A percentile compares a stretch with the other conserved stretches of the same genome.
phyloP scores from a whole-genome alignment of 2,888 invertebrate genomes.

The Diloba caeruleocephala region DNA sequence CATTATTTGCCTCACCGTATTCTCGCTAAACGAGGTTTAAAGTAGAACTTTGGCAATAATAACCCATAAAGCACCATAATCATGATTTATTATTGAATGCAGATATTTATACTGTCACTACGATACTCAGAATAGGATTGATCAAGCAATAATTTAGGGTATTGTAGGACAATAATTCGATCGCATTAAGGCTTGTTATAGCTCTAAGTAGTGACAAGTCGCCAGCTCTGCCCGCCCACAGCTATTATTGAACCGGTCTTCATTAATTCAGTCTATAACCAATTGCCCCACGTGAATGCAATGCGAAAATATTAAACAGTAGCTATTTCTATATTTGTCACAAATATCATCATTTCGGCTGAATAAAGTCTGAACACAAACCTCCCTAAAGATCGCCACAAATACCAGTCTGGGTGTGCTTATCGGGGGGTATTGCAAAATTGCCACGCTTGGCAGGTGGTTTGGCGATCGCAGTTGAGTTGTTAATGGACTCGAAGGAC shows the following conservation, averaged over 20 bases:
- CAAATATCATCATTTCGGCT: too few relatives aligned
- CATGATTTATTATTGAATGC: slow-evolving; percentile 36
- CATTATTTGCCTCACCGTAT: background rate
- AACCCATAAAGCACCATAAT: slow-evolving; percentile 36
- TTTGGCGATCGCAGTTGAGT: too few relatives aligned
- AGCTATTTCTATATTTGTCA: too few relatives aligned
- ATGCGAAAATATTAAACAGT: background rate
- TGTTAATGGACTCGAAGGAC: too few relatives aligned
- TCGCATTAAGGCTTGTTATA: slow-evolving; percentile 48
- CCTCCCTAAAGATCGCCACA: too few relatives aligned
- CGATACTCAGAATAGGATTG: slow-evolving; percentile 36
- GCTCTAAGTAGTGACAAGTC: slow-evolving; percentile 36
- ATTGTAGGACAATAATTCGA: slow-evolving; percentile 40
- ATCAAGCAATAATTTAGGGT: slow-evolving; percentile 49
- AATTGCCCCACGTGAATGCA: background rate
- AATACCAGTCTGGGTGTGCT: too few relatives aligned
- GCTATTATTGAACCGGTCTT: slow-evolving; percentile 28
- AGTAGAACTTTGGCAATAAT: slow-evolving; percentile 25
- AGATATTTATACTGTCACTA: slow-evolving; percentile 24
- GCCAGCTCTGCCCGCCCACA: slow-evolving; percentile 43
- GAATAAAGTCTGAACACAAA: too few relatives aligned
- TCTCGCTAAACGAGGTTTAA: slow-evolving; percentile 14
- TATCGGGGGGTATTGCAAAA: too few relatives aligned
- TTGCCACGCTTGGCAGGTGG: too few relatives aligned
- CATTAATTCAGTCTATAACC: slow-evolving; percentile 24